Evolutionary conservation across 1,140 invertebrate genomes (phyloP).

Genomic region (Euwallacea fornicatus): DNA sequence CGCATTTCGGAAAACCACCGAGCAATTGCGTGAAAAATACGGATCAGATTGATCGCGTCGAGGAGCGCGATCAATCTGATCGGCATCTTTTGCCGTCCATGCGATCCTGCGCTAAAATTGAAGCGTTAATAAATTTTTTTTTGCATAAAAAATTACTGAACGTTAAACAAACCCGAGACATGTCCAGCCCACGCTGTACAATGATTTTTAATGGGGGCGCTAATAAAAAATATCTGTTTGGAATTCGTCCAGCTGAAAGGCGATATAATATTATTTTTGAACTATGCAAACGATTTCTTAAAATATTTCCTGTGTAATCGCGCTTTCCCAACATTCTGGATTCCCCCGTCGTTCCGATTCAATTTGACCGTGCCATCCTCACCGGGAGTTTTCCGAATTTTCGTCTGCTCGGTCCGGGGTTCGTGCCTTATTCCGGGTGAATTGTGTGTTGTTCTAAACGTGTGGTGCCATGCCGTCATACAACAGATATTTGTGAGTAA

Average conservation of each 20-base stretch:
- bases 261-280: conserved; percentile 13
- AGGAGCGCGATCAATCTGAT: too few species aligned
- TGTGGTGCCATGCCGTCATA: conserved; percentile 25
- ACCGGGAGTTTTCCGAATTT: conserved; percentile 14
- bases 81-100: too few species aligned
- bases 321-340: neutral
- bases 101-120: too few species aligned
- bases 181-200: too few species aligned
- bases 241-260: conserved; percentile 26
- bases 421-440: too few species aligned
- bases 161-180: too few species aligned
- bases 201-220: too few species aligned
- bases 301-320: conserved; percentile 30
- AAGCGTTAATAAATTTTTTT: too few species aligned
- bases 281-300: conserved; percentile 34
- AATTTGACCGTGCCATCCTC: conserved; percentile 2
- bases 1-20: too few species aligned
- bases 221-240: neutral
- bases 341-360: conserved; percentile 5
- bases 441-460: neutral
- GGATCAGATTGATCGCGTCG: too few species aligned
- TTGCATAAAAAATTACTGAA: too few species aligned
- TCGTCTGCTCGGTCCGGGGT: conserved; percentile 1
- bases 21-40: too few species aligned
- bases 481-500: conserved; percentile 35